Percentiles rank a stretch among this genome's conserved stretches.
Evolutionary conservation across 2,797 vertebrate genomes (phyloP).

Genomic region (Tragopan temminckii): DNA sequence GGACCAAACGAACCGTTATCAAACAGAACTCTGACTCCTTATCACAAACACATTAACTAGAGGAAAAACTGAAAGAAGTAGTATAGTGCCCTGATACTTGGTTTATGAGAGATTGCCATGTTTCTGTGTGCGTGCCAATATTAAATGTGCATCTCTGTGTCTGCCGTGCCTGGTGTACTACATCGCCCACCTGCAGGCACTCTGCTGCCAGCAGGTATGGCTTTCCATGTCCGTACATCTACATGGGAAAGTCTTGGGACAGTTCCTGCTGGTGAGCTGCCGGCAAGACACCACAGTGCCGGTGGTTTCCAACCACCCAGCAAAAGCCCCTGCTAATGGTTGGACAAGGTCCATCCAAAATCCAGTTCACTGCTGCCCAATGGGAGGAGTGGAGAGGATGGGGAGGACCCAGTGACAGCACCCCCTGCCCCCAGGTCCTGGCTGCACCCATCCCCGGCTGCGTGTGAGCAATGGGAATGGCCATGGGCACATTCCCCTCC

Average conservation of each 20-base stretch:
- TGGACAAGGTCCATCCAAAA: too few species aligned
- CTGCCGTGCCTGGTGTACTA: background rate
- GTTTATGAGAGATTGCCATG: background rate
- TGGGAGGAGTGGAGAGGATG: too few species aligned
- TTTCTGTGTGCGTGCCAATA: background rate
- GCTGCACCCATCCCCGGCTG: background rate
- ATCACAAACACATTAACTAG: background rate
- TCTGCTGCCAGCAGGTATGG: background rate
- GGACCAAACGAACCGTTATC: conserved; percentile 6
- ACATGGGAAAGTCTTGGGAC: too few species aligned
- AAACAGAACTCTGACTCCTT: background rate
- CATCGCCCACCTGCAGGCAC: background rate
- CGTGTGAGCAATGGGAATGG: conserved; percentile 29
- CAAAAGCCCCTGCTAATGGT: too few species aligned
- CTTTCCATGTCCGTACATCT: background rate
- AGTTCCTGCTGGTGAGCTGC: too few species aligned
- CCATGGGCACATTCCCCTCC: conserved; percentile 54
- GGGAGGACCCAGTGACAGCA: too few species aligned
- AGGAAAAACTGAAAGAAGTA: background rate
- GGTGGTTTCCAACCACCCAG: too few species aligned
- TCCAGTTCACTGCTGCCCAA: too few species aligned
- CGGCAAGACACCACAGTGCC: too few species aligned
- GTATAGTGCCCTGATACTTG: background rate
- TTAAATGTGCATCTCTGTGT: background rate
- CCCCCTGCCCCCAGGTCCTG: too few species aligned